Base-by-base conservation (phyloP, 2,797 vertebrate species). In the Enteromius thamalakanensis region DNA sequence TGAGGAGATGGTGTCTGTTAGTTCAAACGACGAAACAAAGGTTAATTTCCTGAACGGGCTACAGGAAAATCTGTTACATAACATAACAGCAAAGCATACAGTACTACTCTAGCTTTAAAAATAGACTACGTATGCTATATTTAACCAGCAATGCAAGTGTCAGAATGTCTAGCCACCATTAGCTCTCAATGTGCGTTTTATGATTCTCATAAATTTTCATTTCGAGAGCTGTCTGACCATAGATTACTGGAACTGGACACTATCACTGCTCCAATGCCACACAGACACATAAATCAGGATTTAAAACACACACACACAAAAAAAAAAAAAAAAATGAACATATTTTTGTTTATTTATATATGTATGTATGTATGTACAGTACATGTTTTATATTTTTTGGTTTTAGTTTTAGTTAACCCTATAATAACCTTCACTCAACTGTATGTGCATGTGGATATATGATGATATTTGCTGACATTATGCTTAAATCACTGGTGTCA, bases 1-100 rank as follows among this genome's bases (percentile, higher is more conserved):
- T 23, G 64, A 55, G 72, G 76, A 64, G 60, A 70, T 32, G 4
- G 47, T 75, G 82, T 69, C 72, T 58, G 76, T 74, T 8, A 34
- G 70, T 60, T 23, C 32, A 6, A 62, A 71, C 12, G 15, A 58
- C 0, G n/a, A n/a, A 15, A 68, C 34, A 12, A 14, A 9, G 19
- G 10, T 58, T 58, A 21, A 37, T 53, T 69, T 79, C 65, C 51
- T 26, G 21, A 69, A 47, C 14, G 21, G 26, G 17, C 23, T 5
- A 34, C 23, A 45, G 37, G 4, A 29, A 29, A 23, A 26, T 19
- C 32, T n/a, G 34, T 70, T 55, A 40, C 23, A 45, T 45, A 29
- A 80, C 14, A 15, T 21, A 37, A 69, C 32, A 37, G 21, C 37
- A 45, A 58, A 58, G 29, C 11, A 0, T 12, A 8, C 2, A 17